phyloP scores from a whole-genome alignment of 1,140 invertebrate genomes.

The Leucophenga varia region DNA sequence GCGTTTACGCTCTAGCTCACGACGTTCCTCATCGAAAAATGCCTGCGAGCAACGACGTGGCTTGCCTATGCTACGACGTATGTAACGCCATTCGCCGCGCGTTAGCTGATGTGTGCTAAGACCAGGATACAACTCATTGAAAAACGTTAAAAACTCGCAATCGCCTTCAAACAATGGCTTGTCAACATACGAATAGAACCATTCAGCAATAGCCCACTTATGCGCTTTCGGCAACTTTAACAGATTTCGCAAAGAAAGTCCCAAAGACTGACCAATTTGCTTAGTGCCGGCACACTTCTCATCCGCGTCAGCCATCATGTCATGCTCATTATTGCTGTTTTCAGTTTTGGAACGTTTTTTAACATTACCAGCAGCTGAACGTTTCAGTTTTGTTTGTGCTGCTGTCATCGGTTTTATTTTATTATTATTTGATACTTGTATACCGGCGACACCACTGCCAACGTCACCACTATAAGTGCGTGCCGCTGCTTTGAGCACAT shows the following conservation, averaged over 20 bases:
- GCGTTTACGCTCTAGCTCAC: constrained; percentile 85
- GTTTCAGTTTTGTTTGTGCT: too few relatives aligned
- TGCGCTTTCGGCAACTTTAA: constrained; percentile 97
- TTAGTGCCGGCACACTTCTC: constrained; percentile 37
- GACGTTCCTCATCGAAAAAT: constrained; percentile 94
- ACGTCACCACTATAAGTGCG: too few relatives aligned
- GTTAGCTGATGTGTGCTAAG: constrained; percentile 83
- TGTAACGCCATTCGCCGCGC: constrained; percentile 93
- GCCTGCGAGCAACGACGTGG: constrained; percentile 89
- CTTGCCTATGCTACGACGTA: constrained; percentile 95
- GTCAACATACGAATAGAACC: constrained; percentile 99
- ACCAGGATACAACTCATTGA: constrained; percentile 93
- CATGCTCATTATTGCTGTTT: too few relatives aligned
- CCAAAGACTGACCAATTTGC: constrained; percentile 81
- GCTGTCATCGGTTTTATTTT: too few relatives aligned
- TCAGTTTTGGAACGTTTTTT: not conserved
- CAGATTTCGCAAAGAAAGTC: constrained; percentile 89
- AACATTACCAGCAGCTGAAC: not conserved
- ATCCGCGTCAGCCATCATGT: constrained; percentile 12
- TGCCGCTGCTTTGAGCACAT: too few relatives aligned
- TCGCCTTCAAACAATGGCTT: constrained; percentile 92
- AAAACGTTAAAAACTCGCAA: constrained; percentile 94
- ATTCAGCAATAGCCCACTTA: constrained; percentile 99
- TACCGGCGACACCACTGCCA: too few relatives aligned
- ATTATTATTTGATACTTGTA: too few relatives aligned